These are phyloP conservation scores for Poicephalus meyeri DNA, from an alignment of 2,113 vertebrate species.

Conservation along the genomic window DNA sequence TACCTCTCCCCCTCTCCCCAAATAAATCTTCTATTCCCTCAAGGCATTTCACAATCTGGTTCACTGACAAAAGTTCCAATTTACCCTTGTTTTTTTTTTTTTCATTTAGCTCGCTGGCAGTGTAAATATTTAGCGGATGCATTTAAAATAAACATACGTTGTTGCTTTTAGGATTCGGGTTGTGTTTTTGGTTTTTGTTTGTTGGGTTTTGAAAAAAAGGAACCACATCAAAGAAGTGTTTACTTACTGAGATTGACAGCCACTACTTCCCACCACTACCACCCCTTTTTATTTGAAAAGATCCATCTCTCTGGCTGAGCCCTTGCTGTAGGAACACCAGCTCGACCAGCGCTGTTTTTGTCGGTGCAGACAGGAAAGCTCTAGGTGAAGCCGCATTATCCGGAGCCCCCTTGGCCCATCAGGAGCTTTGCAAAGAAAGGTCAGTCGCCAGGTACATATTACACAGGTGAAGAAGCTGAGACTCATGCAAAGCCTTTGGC, in stretches of 20 bases:
- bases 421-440: neutral
- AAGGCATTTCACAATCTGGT: slow-evolving; percentile 61
- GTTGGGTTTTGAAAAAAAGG: neutral
- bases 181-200: neutral
- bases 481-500: neutral
- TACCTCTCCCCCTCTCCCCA: slow-evolving; percentile 49
- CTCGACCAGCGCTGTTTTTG: neutral
- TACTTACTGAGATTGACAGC: slow-evolving; percentile 37
- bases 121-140: slow-evolving; percentile 60
- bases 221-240: slow-evolving; percentile 48
- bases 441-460: neutral
- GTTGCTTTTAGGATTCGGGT: slow-evolving; percentile 47
- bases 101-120: neutral
- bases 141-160: slow-evolving; percentile 55
- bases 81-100: neutral
- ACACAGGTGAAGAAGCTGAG: neutral
- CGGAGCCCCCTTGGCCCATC: neutral
- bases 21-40: slow-evolving; percentile 54
- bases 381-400: neutral
- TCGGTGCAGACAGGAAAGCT: neutral
- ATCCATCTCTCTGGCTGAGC: neutral
- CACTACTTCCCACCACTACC: neutral
- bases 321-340: neutral
- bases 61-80: slow-evolving; percentile 56
- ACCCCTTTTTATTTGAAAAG: slow-evolving; percentile 4